These are phyloP conservation scores for Chymomyza amoena DNA, from an alignment of 2,888 invertebrate genomes.

Conservation along the genomic window DNA sequence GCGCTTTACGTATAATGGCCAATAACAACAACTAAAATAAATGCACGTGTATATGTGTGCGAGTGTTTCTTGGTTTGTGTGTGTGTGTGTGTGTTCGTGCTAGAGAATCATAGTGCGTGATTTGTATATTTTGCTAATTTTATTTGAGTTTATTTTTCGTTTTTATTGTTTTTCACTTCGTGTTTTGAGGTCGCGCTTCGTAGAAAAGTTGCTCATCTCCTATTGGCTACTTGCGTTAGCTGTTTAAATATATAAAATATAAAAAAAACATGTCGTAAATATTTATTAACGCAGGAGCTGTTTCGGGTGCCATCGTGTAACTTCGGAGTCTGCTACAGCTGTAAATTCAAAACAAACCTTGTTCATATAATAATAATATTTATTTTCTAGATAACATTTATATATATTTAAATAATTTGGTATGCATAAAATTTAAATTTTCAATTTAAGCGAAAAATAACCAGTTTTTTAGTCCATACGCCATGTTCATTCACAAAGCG, in stretches of 20 bases:
- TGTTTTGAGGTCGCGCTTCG: slow-evolving; percentile 30
- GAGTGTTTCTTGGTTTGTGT: slow-evolving; percentile 1
- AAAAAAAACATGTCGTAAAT: slow-evolving; percentile 10
- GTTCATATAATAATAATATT: not conserved
- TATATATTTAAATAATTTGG: slow-evolving; percentile 17
- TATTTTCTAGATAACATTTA: no score
- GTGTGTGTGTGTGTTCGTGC: not conserved
- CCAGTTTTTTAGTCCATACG: slow-evolving; percentile 9
- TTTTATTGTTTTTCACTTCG: slow-evolving; percentile 40
- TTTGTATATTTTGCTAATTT: slow-evolving; percentile 72
- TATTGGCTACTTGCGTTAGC: slow-evolving; percentile 50
- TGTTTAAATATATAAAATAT: slow-evolving; percentile 46
- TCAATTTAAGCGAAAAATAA: not conserved
- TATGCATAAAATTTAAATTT: not conserved
- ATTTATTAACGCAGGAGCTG: slow-evolving; percentile 21
- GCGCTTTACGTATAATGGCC: slow-evolving; percentile 43
- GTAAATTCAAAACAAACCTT: not conserved
- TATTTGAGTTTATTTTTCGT: slow-evolving; percentile 63
- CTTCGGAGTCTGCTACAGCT: not conserved
- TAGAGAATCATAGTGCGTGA: slow-evolving; percentile 27
- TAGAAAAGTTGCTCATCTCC: slow-evolving; percentile 53
- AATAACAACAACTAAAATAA: slow-evolving; percentile 67
- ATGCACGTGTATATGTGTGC: not conserved
- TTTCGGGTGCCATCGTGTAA: not conserved
- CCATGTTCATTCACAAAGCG: slow-evolving; percentile 46